phyloP scores from a whole-genome alignment of 2,888 invertebrate species.

The Copidosoma aretas region DNA sequence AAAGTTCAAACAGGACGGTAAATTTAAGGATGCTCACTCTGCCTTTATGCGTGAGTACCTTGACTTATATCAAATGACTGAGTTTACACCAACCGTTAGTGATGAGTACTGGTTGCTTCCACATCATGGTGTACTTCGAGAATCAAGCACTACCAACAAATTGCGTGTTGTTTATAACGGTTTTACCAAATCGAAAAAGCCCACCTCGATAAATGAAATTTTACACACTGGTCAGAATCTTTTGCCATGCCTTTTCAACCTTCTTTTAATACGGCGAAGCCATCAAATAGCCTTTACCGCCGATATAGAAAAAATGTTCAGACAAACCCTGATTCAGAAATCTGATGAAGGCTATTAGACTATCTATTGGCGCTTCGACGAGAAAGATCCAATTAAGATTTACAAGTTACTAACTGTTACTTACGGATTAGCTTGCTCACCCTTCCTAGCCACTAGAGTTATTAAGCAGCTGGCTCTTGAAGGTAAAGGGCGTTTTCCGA shows the following conservation, averaged over 20 bases:
- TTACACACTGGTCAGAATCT: not conserved
- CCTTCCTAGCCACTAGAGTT: not conserved
- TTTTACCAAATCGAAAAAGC: not conserved
- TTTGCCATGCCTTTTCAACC: not conserved
- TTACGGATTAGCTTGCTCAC: not conserved
- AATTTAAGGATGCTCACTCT: too few species aligned
- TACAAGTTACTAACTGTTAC: not conserved
- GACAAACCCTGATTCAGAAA: not conserved
- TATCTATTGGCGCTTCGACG: not conserved
- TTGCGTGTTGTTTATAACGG: not conserved
- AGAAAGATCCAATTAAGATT: not conserved
- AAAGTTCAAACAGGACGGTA: too few species aligned
- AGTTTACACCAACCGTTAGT: too few species aligned
- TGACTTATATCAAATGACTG: too few species aligned
- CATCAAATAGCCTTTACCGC: not conserved
- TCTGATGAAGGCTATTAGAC: not conserved
- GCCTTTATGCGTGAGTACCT: too few species aligned
- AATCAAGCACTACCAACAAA: not conserved
- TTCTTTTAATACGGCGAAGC: not conserved
- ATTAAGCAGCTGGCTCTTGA: not conserved
- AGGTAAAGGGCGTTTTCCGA: not conserved
- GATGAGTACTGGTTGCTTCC: too few species aligned
- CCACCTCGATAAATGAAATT: not conserved
- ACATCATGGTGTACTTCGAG: too few species aligned
- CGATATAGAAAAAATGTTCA: not conserved